phyloP scores from a whole-genome alignment of 92 coral and sea anemone genomes.

The Heliopora coerulea region DNA sequence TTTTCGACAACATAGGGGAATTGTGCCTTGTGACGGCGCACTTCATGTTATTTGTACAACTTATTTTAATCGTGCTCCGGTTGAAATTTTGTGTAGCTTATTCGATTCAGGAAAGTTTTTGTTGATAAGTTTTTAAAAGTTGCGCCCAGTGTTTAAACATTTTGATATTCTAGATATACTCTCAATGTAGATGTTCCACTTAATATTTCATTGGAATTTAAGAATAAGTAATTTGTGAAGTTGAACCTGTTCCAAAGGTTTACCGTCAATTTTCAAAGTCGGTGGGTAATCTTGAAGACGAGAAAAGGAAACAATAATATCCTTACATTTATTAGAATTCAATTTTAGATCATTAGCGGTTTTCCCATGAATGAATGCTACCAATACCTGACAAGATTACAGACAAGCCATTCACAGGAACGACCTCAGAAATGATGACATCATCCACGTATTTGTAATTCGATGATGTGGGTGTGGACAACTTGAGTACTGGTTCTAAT shows the following conservation, averaged over 20 bases:
- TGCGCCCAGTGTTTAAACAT: no score
- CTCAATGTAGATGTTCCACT: neutral
- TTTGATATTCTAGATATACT: no score
- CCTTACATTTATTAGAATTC: constrained; percentile 18
- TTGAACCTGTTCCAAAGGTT: neutral
- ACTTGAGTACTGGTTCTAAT: neutral
- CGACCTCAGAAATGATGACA: constrained; percentile 2
- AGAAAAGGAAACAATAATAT: constrained; percentile 1
- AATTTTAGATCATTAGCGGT: constrained; percentile 6
- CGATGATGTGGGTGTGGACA: neutral
- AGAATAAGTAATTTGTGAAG: neutral
- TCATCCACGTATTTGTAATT: constrained; percentile 9
- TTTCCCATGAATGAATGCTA: neutral
- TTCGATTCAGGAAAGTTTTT: no score
- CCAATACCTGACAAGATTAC: neutral
- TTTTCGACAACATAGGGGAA: no score
- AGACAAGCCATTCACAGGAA: constrained; percentile 1
- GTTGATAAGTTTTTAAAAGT: no score
- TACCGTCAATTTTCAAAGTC: neutral
- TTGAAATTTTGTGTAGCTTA: no score
- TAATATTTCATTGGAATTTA: neutral
- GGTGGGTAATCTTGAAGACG: neutral
- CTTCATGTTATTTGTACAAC: no score
- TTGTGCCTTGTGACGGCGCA: no score
- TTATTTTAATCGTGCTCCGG: no score